Conservation (phyloP, 2,888 invertebrate genomes). For the Netelia melanura region DNA sequence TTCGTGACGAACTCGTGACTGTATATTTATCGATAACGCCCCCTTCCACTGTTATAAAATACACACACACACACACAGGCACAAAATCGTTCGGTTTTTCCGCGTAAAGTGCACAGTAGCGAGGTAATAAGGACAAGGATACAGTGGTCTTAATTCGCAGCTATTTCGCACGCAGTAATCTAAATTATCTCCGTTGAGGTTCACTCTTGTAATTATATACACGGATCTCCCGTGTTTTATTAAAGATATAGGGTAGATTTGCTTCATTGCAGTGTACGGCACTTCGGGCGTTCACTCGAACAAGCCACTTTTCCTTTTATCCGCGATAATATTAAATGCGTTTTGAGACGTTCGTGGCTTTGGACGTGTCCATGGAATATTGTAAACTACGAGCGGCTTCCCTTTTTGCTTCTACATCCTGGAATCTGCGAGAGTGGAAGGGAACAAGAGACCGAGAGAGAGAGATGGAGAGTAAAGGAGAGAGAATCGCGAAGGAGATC, state of each 20-base stretch:
- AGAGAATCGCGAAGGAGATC: slow-evolving; percentile 57
- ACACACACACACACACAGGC: neutral
- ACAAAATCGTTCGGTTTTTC: slow-evolving; percentile 34
- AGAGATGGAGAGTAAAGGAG: neutral
- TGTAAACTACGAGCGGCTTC: slow-evolving; percentile 34
- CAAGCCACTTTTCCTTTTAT: slow-evolving; percentile 20
- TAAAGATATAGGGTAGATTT: slow-evolving; percentile 31
- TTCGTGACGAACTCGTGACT: too few species aligned
- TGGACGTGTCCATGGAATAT: slow-evolving; percentile 37
- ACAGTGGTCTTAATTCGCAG: slow-evolving; percentile 63
- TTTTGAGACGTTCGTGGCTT: slow-evolving; percentile 24
- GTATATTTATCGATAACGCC: too few species aligned
- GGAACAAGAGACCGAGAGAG: neutral
- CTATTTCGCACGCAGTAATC: slow-evolving; percentile 36
- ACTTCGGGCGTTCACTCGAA: slow-evolving; percentile 35
- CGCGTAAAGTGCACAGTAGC: neutral
- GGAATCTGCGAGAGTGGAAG: slow-evolving; percentile 28
- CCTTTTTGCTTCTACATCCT: slow-evolving; percentile 23
- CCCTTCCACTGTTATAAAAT: slow-evolving; percentile 19
- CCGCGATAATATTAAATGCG: neutral
- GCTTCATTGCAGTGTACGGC: neutral
- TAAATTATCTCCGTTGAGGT: slow-evolving; percentile 18
- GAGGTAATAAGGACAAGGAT: slow-evolving; percentile 8
- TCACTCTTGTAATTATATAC: slow-evolving; percentile 39
- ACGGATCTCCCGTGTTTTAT: slow-evolving; percentile 39